Evolutionary conservation across 1,140 invertebrate species (phyloP), one percentile per base, ranked within the genome.

Genomic region (Drosophila lacertosa): DNA sequence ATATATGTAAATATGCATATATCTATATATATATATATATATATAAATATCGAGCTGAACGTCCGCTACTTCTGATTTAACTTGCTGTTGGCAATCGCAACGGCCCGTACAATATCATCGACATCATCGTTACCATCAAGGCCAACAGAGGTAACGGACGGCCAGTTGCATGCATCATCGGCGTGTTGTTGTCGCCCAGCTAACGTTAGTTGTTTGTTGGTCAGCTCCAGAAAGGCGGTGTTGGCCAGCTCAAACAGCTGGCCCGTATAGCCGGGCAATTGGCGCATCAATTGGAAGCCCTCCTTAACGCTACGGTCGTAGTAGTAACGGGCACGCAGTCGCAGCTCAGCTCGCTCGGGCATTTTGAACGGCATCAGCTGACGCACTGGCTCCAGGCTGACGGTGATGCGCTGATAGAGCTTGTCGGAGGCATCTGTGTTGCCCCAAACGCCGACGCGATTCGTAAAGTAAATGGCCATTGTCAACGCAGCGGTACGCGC

Each of bases 391-490:
- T 50, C 29, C 0, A 77, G 13, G 1, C 44, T 18, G 3, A 4
- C 11, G 11, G 22, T 9, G 3, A 76, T 37, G 26, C 42, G 24
- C 3, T 20, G 32, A n/a, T 50, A 32, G 2, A 78, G 37, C 0
- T 22, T 64, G 2, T 78, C 44, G 37, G 68, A 35, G 2, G 67
- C 74, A 35, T 60, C 57, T 0, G 50, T 45, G 0, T 57, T 44
- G 18, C 74, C 74, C 74, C 74, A 77, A 13, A 72, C 37, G 0
- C 74, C 74, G 0, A 29, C 39, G 1, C 44, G 35, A 9, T 51
- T 53, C 10, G 48, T 72, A 2, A 62, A 37, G 37, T 77, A 77
- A 2, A 77, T 50, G 11, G 76, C 53, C 33, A 74, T 37, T 20
- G 59, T 53, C 6, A 70, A 18, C 0, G 65, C 60, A 6, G 60